phyloP scores from a whole-genome alignment of 2,888 invertebrate genomes.

The Acronicta psi region DNA sequence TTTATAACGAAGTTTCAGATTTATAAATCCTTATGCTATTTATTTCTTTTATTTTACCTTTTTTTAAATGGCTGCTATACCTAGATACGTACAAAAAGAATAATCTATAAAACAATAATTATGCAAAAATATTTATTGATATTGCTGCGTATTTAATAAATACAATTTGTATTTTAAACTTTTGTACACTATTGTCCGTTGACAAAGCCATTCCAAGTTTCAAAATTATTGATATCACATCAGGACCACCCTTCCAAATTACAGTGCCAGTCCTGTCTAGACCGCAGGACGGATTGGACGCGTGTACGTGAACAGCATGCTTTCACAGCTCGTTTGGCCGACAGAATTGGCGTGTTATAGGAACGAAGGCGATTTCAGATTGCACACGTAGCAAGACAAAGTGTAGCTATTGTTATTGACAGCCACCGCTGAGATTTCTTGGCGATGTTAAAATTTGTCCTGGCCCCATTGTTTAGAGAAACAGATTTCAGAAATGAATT shows the following conservation, averaged over 20 bases:
- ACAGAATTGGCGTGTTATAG: conserved; percentile 71
- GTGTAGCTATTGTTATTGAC: conserved; percentile 70
- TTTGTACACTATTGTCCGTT: conserved; percentile 29
- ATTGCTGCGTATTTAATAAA: too few relatives aligned
- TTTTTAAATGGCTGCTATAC: too few relatives aligned
- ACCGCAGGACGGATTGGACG: conserved; percentile 61
- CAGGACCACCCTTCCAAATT: conserved; percentile 57
- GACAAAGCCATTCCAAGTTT: conserved; percentile 27
- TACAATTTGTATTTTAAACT: conserved; percentile 4
- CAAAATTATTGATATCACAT: conserved; percentile 59
- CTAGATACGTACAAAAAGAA: too few relatives aligned
- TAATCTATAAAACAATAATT: too few relatives aligned
- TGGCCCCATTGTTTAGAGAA: background rate
- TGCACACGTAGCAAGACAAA: conserved; percentile 75
- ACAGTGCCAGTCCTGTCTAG: conserved; percentile 57
- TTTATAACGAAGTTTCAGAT: too few relatives aligned
- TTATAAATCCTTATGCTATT: too few relatives aligned
- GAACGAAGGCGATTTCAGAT: conserved; percentile 71
- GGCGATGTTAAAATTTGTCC: conserved; percentile 37
- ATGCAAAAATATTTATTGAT: too few relatives aligned
- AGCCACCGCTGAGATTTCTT: conserved; percentile 60
- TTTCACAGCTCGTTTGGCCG: conserved; percentile 70
- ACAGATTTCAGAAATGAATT: too few relatives aligned
- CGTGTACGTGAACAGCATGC: conserved; percentile 76
- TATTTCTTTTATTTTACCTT: too few relatives aligned